Percentiles rank a stretch among this genome's conserved stretches.
These are phyloP conservation scores for Macrocentrus cingulum DNA, from an alignment of 1,140 invertebrate species.

Conservation along the genomic window DNA sequence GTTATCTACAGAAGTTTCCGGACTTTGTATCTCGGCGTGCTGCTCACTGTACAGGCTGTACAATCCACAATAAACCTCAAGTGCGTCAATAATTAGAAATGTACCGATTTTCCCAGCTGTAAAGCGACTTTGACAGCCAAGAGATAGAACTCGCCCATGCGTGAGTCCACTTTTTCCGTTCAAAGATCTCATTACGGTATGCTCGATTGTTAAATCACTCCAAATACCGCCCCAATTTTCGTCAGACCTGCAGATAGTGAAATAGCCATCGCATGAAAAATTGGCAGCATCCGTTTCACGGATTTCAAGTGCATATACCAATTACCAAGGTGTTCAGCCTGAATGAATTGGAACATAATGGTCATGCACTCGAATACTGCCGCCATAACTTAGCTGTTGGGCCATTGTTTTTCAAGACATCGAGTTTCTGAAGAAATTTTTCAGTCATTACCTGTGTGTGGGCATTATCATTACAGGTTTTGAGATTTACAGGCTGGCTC, in stretches of 20 bases:
- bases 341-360: background rate
- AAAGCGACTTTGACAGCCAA: too few relatives aligned
- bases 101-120: background rate
- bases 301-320: background rate
- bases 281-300: too few relatives aligned
- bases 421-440: background rate
- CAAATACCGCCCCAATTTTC: too few relatives aligned
- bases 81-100: background rate
- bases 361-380: background rate
- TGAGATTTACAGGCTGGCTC: background rate
- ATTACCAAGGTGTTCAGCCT: background rate
- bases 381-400: constrained; percentile 1
- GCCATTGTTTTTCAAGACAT: background rate
- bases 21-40: background rate
- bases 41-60: background rate
- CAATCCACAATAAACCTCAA: too few relatives aligned
- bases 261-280: too few relatives aligned
- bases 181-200: too few relatives aligned
- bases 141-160: background rate
- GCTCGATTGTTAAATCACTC: too few relatives aligned
- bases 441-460: background rate
- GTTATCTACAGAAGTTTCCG: too few relatives aligned
- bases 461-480: background rate
- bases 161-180: too few relatives aligned
- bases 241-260: too few relatives aligned